Evolutionary conservation across 2,797 vertebrate genomes (phyloP).

Genomic region (Fringilla coelebs): DNA sequence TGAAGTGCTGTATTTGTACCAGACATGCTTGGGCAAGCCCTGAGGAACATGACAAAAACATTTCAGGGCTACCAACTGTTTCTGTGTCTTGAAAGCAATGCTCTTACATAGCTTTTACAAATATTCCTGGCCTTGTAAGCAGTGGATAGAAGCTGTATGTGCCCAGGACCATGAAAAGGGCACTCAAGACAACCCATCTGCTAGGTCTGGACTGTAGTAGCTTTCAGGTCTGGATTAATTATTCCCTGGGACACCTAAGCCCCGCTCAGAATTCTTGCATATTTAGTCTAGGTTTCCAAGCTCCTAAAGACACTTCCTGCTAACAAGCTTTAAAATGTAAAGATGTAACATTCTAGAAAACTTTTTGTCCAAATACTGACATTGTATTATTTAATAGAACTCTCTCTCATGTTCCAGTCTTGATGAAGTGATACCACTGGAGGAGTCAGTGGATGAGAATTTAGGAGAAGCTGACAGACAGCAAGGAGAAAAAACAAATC

Average conservation of each 20-base stretch:
- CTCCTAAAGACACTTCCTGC: neutral
- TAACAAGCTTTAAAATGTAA: neutral
- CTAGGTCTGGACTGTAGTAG: neutral
- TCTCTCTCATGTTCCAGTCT: neutral
- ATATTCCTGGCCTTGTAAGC: neutral
- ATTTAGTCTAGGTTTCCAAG: neutral
- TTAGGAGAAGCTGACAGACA: neutral
- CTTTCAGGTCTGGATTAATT: neutral
- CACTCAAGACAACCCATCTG: neutral
- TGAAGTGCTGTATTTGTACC: neutral
- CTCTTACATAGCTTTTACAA: neutral
- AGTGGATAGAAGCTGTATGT: neutral
- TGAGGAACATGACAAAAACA: neutral
- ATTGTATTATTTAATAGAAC: neutral
- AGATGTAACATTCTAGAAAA: neutral
- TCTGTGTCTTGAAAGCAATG: neutral
- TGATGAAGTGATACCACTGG: neutral
- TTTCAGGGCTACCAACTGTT: neutral
- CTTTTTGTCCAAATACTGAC: neutral
- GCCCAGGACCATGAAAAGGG: neutral
- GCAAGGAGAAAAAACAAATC: constrained; percentile 27
- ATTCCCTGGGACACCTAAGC: neutral
- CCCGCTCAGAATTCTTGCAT: neutral
- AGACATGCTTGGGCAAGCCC: neutral
- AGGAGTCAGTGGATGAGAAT: neutral